Evolutionary conservation across 2,113 vertebrate species (phyloP).

Genomic region (Hemiscyllium ocellatum): DNA sequence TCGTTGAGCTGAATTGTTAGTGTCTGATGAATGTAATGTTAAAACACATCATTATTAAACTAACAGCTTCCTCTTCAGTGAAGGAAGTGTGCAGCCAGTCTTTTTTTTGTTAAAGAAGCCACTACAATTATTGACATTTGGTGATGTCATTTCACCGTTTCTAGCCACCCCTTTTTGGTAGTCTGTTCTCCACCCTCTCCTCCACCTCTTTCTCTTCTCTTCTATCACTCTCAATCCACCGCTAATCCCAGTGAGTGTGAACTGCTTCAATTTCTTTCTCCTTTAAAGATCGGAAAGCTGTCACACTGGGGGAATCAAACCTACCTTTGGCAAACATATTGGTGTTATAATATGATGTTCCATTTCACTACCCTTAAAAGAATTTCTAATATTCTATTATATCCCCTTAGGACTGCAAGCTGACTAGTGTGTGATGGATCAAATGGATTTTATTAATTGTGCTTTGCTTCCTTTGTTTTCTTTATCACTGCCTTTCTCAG

Average conservation of each 20-base stretch:
- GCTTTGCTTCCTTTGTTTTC: neutral
- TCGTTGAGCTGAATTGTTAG: too few relatives aligned
- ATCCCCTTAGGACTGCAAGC: neutral
- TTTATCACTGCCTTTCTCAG: neutral
- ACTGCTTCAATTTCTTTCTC: neutral
- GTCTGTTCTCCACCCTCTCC: neutral
- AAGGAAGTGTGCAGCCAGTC: neutral
- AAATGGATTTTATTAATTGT: slow-evolving; percentile 19
- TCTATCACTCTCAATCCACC: neutral
- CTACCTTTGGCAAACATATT: neutral
- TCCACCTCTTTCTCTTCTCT: neutral
- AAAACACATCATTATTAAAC: neutral
- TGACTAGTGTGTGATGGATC: neutral
- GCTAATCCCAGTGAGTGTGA: neutral
- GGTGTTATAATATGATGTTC: neutral
- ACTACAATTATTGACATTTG: neutral
- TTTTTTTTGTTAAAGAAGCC: neutral
- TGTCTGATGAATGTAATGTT: too few relatives aligned
- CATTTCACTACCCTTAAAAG: neutral
- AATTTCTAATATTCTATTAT: neutral
- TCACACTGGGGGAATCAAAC: neutral
- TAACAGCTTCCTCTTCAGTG: neutral
- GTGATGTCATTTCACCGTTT: neutral
- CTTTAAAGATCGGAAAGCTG: neutral
- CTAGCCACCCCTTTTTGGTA: neutral